Evolutionary conservation across 2,888 invertebrate genomes (phyloP), one percentile per base, ranked within the genome.

Genomic region (Drosophila paucipuncta): DNA sequence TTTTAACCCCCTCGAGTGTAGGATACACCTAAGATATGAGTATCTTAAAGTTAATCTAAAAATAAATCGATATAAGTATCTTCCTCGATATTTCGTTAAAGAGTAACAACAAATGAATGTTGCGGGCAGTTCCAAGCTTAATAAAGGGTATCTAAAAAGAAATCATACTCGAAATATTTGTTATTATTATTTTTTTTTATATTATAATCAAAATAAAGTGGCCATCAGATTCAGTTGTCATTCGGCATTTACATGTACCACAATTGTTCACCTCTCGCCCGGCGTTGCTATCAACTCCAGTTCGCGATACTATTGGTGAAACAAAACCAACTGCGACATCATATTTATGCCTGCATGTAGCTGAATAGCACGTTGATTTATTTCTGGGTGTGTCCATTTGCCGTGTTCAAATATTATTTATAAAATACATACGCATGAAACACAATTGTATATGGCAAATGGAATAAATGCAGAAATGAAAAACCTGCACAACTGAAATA

Each of bases 341-440:
- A 61, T 66, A 61, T 63, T 33, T 59, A 62, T 77, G 62, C 55
- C 54, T 30, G 78, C 25, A 47, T 47, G 77, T 61, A 60, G 43
- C 62, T 81, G 73, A 49, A 43, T 41, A 59, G 63, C 50, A 53
- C 64, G 63, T n/a, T 66, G 61, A 69, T 76, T 50, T 55, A 57
- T 77, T 61, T 33, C 57, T 80, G 89, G 89, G 84, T 86, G 84
- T 89, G 86, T 76, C 73, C 77, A 68, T 77, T 80, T 81, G 75
- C 66, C 64, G 60, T 83, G 52, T 73, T 83, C 76, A 72, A 85
- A 83, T 71, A 86, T 75, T 83, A 84, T 84, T 85, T 85, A 75
- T 84, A 89, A 85, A 82, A 82, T 74, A 73, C 73, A 72, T 60
- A 70, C 43, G 71, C 68, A 73, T 64, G 64, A 63, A 67, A 74